These are phyloP conservation scores for Diadromus collaris DNA, from an alignment of 2,888 invertebrate species.

Conservation along the genomic window DNA sequence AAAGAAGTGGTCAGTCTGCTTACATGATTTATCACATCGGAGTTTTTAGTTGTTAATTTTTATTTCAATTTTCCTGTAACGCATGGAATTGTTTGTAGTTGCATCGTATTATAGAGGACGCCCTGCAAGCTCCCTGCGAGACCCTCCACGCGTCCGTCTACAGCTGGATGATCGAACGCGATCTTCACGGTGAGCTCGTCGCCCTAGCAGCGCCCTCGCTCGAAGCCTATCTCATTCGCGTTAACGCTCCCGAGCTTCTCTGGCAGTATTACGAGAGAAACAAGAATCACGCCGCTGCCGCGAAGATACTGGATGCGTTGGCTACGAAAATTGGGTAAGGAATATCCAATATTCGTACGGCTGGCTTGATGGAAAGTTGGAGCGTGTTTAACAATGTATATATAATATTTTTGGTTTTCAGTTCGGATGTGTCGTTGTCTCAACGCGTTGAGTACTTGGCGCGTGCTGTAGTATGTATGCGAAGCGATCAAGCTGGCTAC, in stretches of 20 bases:
- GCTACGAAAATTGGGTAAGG: constrained; percentile 87
- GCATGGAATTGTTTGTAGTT: constrained; percentile 78
- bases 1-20: constrained; percentile 74
- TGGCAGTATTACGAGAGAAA: constrained; percentile 98
- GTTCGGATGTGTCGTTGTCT: constrained; percentile 87
- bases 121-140: constrained; percentile 89
- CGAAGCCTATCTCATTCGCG: constrained; percentile 86
- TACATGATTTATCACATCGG: neutral
- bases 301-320: constrained; percentile 92
- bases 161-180: constrained; percentile 93
- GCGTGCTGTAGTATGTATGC: constrained; percentile 96
- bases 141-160: constrained; percentile 95
- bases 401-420: too few species aligned
- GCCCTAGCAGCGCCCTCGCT: constrained; percentile 86
- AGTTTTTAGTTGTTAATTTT: neutral
- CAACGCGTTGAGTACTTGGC: constrained; percentile 95
- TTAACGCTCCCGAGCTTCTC: constrained; percentile 82
- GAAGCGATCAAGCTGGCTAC: constrained; percentile 90
- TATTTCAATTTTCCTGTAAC: neutral
- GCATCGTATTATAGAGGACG: constrained; percentile 84
- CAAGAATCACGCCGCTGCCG: constrained; percentile 95
- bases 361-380: too few species aligned
- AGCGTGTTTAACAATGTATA: too few species aligned
- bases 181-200: constrained; percentile 87
- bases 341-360: constrained; percentile 4